Percentiles rank a stretch among this genome's conserved stretches.
phyloP scores from a whole-genome alignment of 1,140 invertebrate species.

The Aricia agestis region DNA sequence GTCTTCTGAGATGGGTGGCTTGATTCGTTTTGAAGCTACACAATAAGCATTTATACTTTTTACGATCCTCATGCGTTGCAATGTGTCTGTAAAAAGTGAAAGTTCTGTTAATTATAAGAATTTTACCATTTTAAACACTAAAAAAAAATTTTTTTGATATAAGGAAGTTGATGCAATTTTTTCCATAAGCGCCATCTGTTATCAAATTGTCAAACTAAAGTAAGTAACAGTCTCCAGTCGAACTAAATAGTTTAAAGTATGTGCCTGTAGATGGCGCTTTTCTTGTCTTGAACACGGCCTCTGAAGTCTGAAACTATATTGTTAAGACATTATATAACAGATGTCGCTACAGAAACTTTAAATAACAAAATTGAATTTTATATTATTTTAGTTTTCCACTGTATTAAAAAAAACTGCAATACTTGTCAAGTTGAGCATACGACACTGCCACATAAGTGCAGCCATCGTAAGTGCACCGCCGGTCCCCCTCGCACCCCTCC shows the following conservation, averaged over 20 bases:
- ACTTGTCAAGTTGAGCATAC: constrained; percentile 79
- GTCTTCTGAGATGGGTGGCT: constrained; percentile 85
- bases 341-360: background rate
- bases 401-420: constrained; percentile 23
- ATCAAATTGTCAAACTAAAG: too few relatives aligned
- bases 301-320: too few relatives aligned
- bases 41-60: constrained; percentile 78
- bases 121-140: too few relatives aligned
- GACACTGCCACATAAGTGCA: constrained; percentile 82
- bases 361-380: background rate
- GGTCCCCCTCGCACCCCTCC: constrained; percentile 15
- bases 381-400: too few relatives aligned
- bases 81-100: constrained; percentile 66
- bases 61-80: constrained; percentile 73
- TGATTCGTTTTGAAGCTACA: constrained; percentile 82
- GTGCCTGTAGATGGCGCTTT: too few relatives aligned
- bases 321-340: background rate
- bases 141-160: too few relatives aligned
- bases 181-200: too few relatives aligned
- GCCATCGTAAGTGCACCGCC: constrained; percentile 78
- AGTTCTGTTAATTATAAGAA: background rate
- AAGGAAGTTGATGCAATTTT: too few relatives aligned
- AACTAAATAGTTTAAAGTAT: background rate
- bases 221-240: too few relatives aligned
- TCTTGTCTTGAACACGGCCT: too few relatives aligned